Conservation (phyloP, 2,113 vertebrate genomes). For the Rhinolophus sinicus region DNA sequence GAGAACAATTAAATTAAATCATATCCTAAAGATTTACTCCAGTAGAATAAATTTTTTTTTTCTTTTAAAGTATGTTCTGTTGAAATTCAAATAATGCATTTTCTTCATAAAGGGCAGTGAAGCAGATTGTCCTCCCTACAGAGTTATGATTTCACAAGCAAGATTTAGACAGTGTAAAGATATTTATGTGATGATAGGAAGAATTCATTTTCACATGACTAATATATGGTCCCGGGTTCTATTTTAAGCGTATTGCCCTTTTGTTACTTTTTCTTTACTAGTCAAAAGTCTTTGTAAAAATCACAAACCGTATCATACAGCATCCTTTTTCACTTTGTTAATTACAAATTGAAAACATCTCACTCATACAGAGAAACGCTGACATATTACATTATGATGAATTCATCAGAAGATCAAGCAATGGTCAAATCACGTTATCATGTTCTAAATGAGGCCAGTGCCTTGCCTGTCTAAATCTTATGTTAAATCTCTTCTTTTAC, state of each 20-base stretch:
- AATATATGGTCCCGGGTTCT: neutral
- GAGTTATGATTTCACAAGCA: neutral
- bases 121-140: neutral
- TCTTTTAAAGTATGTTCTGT: accelerated
- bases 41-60: constrained; percentile 16
- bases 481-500: neutral
- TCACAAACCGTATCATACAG: neutral
- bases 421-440: neutral
- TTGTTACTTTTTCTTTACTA: neutral
- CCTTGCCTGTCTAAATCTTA: neutral
- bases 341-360: neutral
- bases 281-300: neutral
- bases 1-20: constrained; percentile 71
- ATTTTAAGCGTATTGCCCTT: neutral
- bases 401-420: neutral
- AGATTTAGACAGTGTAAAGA: neutral
- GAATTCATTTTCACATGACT: constrained; percentile 11
- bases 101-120: constrained; percentile 10
- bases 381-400: neutral
- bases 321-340: neutral
- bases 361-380: neutral
- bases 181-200: neutral
- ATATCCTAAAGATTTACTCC: constrained; percentile 58
- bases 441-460: neutral
- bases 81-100: constrained; percentile 40